Conservation (phyloP, 2,113 vertebrate genomes). For the Maccullochella peelii region DNA sequence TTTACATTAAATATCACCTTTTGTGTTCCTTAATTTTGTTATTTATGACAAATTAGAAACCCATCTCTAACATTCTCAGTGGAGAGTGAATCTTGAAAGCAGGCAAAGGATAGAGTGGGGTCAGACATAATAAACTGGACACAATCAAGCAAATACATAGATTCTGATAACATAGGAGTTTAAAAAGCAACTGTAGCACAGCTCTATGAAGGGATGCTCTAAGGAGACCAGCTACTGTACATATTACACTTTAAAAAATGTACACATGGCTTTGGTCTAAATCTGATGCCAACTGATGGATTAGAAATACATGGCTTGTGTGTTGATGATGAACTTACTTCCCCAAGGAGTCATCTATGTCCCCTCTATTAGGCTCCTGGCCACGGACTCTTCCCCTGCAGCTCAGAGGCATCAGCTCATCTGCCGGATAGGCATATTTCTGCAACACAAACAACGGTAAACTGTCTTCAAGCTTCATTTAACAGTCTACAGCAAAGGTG, state of each 20-base stretch:
- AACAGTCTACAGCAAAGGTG: not conserved
- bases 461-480: not conserved
- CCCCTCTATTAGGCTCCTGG: conserved; percentile 87
- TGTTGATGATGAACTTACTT: conserved; percentile 77
- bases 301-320: not conserved
- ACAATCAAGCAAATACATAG: not conserved
- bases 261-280: not conserved
- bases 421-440: conserved; percentile 88
- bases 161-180: not conserved
- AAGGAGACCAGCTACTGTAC: not conserved
- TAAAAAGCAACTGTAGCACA: not conserved
- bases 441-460: conserved; percentile 56
- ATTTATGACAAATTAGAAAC: not conserved
- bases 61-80: not conserved
- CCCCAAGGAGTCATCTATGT: conserved; percentile 87
- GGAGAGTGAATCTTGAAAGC: not conserved
- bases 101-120: not conserved
- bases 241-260: not conserved
- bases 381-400: conserved; percentile 86
- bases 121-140: not conserved
- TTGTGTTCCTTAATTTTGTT: not conserved
- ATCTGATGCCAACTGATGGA: not conserved
- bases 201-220: not conserved
- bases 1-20: too few species aligned
- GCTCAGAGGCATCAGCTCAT: conserved; percentile 88